Conservation (phyloP, 2,888 invertebrate species). For the Drosophila flavopinicola region DNA sequence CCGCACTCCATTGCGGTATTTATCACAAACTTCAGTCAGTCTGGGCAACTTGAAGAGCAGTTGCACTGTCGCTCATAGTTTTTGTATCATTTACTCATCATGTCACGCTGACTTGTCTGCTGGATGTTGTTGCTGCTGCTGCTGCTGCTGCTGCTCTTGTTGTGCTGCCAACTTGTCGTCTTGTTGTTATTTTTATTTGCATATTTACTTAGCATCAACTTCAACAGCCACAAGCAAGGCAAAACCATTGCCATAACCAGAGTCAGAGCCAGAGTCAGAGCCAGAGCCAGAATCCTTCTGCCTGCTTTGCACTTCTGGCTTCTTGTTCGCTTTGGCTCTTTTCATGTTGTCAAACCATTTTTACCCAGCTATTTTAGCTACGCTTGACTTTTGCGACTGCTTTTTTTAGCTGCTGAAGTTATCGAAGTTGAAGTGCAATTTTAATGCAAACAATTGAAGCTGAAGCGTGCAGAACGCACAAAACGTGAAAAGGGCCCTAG, state of each 20-base stretch:
- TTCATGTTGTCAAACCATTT: slow-evolving; percentile 72
- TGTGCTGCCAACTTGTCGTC: slow-evolving; percentile 52
- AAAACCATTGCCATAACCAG: slow-evolving; percentile 19
- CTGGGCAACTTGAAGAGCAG: slow-evolving; percentile 16
- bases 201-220: slow-evolving; percentile 66
- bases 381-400: slow-evolving; percentile 53
- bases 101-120: slow-evolving; percentile 58
- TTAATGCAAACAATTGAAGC: slow-evolving; percentile 77
- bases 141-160: slow-evolving; percentile 28
- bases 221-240: slow-evolving; percentile 16
- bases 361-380: slow-evolving; percentile 66
- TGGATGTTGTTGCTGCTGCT: slow-evolving; percentile 19
- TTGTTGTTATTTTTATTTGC: slow-evolving; percentile 66
- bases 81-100: slow-evolving; percentile 72
- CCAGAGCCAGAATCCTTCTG: slow-evolving; percentile 24
- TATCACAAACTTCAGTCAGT: slow-evolving; percentile 27
- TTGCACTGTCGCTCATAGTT: slow-evolving; percentile 29
- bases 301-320: slow-evolving; percentile 49
- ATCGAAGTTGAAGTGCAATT: slow-evolving; percentile 77
- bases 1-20: slow-evolving; percentile 18
- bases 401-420: slow-evolving; percentile 55
- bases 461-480: slow-evolving; percentile 71
- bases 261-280: slow-evolving; percentile 13
- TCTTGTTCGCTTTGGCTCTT: slow-evolving; percentile 41
- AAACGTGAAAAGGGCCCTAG: slow-evolving; percentile 39